Evolutionary conservation across 2,797 vertebrate species (phyloP).

Genomic region (Podarcis siculus): DNA sequence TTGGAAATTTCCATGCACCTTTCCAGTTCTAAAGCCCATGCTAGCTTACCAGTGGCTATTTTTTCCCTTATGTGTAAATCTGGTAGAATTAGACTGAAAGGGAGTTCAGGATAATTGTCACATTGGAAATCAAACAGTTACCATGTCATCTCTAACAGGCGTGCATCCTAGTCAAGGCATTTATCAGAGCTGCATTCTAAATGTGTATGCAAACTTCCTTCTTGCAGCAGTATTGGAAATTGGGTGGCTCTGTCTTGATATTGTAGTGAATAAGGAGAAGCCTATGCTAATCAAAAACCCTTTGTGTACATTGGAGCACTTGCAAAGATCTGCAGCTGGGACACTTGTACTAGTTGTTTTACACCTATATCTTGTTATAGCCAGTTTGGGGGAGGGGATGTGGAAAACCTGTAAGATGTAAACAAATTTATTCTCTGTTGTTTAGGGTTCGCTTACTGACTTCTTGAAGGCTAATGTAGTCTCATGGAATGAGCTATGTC

Average conservation of each 20-base stretch:
- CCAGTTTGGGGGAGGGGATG: not conserved
- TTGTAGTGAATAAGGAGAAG: not conserved
- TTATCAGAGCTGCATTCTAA: not conserved
- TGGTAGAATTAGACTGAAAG: not conserved
- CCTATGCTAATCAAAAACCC: not conserved
- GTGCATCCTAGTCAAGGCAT: not conserved
- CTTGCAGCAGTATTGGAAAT: not conserved
- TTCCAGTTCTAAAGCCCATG: not conserved
- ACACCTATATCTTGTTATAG: too few species aligned
- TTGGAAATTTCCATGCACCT: not conserved
- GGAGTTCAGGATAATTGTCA: not conserved
- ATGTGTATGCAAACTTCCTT: not conserved
- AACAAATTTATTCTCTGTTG: not conserved
- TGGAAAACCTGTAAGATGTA: not conserved
- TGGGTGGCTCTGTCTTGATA: not conserved
- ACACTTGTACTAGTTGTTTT: not conserved
- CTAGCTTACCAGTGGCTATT: not conserved
- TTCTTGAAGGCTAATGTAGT: constrained; percentile 96
- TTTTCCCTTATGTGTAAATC: not conserved
- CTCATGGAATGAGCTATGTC: constrained; percentile 94
- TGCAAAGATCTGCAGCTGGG: not conserved
- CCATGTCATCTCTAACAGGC: not conserved
- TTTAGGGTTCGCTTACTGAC: constrained; percentile 92
- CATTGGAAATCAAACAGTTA: not conserved
- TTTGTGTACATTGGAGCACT: not conserved